Evolutionary conservation across 2,888 invertebrate species (phyloP).

Genomic region (Germaria angustata): DNA sequence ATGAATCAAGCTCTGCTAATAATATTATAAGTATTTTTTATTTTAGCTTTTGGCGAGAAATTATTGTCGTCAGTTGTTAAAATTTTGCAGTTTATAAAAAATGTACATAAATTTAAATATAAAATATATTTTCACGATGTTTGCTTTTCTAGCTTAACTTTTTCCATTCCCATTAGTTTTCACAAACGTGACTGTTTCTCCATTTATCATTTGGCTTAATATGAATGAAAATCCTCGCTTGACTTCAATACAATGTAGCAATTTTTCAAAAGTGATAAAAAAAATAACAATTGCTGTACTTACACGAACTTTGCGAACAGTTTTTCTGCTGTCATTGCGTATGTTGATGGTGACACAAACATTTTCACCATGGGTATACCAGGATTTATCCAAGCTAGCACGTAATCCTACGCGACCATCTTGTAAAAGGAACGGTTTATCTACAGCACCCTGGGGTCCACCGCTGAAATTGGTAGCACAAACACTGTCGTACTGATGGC

Average conservation of each 20-base stretch:
- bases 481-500: conserved; percentile 70
- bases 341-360: conserved; percentile 87
- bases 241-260: no score
- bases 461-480: conserved; percentile 74
- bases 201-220: not conserved
- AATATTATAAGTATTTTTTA: no score
- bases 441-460: conserved; percentile 86
- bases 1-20: no score
- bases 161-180: not conserved
- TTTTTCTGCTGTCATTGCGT: conserved; percentile 90
- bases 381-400: conserved; percentile 89
- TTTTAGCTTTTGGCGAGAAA: no score
- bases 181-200: not conserved
- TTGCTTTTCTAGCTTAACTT: no score
- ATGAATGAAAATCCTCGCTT: no score
- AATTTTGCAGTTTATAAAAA: no score
- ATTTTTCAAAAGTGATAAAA: no score
- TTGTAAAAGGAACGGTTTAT: conserved; percentile 91
- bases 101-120: no score
- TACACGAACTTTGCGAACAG: conserved; percentile 91
- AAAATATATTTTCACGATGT: no score
- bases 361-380: conserved; percentile 91
- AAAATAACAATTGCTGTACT: conserved; percentile 68
- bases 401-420: conserved; percentile 90
- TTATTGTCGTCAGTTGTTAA: no score